A percentile compares a stretch with the other conserved stretches of the same genome.
Evolutionary conservation across 2,888 invertebrate species (phyloP).

Genomic region (Blera fallax): DNA sequence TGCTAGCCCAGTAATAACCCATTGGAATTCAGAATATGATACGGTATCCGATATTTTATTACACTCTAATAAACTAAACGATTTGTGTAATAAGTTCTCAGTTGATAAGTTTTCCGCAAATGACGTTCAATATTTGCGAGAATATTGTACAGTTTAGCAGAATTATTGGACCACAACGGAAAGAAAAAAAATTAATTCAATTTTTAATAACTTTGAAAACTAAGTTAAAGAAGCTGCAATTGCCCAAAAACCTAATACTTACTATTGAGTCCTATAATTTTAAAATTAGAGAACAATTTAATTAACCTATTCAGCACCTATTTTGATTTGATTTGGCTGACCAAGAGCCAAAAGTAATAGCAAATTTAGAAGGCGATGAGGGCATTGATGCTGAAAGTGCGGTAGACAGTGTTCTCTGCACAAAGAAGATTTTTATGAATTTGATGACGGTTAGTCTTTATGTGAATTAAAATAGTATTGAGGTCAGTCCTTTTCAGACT

Average conservation of each 20-base stretch:
- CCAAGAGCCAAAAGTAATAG: too few relatives aligned
- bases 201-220: background rate
- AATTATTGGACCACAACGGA: too few relatives aligned
- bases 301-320: background rate
- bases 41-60: background rate
- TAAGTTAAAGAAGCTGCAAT: background rate
- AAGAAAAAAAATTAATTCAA: background rate
- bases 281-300: background rate
- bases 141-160: too few relatives aligned
- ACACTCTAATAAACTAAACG: too few relatives aligned
- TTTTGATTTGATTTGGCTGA: background rate
- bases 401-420: too few relatives aligned
- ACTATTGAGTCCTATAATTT: too few relatives aligned
- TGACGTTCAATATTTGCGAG: background rate
- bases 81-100: background rate
- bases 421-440: background rate
- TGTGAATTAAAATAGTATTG: too few relatives aligned
- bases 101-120: background rate
- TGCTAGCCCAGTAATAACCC: background rate
- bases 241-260: background rate
- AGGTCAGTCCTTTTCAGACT: too few relatives aligned
- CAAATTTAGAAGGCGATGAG: too few relatives aligned
- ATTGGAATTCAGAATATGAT: background rate
- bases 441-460: too few relatives aligned
- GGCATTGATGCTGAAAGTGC: too few relatives aligned